Base-by-base conservation (phyloP, 1,140 invertebrate species). In the Heliconius nattereri region DNA sequence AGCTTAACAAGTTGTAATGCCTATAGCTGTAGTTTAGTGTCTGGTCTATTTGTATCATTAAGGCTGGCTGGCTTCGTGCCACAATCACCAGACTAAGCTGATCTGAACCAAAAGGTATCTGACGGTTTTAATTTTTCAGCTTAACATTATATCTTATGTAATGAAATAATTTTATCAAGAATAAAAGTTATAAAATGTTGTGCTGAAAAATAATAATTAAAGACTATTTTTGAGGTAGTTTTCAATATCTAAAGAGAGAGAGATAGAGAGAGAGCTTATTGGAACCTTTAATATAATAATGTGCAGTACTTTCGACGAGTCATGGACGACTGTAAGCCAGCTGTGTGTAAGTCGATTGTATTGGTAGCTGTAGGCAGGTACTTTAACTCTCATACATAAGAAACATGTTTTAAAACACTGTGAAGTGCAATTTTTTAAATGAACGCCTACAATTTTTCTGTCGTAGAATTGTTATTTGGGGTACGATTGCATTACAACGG, bases 11-110 rank as follows among this genome's bases (percentile, higher is more conserved):
- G n/a, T 60, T 60, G 23, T 60, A n/a, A 60, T 60, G n/a, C n/a
- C 7, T 60, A 60, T 60, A 60, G 23, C 23, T 66, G 23, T 66
- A 66, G 60, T 29, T 66, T 29, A 66, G 60, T 66, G 60, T 13
- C 60, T 16, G 23, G 60, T 66, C 60, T 13, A 29, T 66, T 66
- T 66, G 60, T 66, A 66, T 66, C 60, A 66, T 26, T 66, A 66
- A 13, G 60, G 60, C 23, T 66, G 23, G 60, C 11, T 66, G 60
- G 60, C 60, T 13, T 13, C 11, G 60, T 66, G 60, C 60, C 60
- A 66, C 60, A 11, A 2, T 66, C 26, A 66, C 60, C 60, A 16
- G 23, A 66, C 60, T 66, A 26, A 66, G 60, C 60, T 66, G 60
- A 66, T 26, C 60, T 66, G 9, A 29, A 29, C 23, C 60, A 26